Percentiles rank a stretch among this genome's conserved stretches.
Conservation (phyloP, 64 coral and sea anemone genomes). For the Stichodactyla helianthus region DNA sequence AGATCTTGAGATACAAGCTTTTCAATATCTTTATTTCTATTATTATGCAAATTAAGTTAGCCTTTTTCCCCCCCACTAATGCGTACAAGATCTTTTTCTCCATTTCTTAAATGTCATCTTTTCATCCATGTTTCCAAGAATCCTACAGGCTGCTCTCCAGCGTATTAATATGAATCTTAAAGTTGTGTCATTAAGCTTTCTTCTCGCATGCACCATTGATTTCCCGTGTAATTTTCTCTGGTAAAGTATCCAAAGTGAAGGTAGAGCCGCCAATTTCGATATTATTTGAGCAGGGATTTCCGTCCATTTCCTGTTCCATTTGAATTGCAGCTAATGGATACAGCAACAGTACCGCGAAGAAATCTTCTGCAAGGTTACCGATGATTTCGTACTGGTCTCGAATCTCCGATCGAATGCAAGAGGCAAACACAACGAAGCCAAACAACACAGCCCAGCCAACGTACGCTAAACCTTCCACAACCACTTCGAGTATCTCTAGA, state of each 20-base stretch:
- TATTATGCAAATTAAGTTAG: no score
- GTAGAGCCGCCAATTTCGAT: not conserved
- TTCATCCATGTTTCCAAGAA: not conserved
- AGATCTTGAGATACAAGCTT: no score
- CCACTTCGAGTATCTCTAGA: slow-evolving; percentile 15
- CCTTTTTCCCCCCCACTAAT: no score
- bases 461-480: slow-evolving; percentile 37
- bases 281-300: not conserved
- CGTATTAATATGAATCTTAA: no score
- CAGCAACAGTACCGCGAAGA: not conserved
- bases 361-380: slow-evolving; percentile 1
- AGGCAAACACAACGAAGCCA: slow-evolving; percentile 1
- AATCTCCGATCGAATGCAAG: slow-evolving; percentile 9
- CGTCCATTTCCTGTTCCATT: not conserved
- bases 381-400: slow-evolving; percentile 10
- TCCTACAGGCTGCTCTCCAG: no score
- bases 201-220: not conserved
- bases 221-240: not conserved
- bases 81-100: no score
- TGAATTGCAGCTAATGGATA: slow-evolving; percentile 10
- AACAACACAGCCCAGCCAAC: slow-evolving; percentile 40
- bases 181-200: not conserved
- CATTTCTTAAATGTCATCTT: no score
- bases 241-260: not conserved
- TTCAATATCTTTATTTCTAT: no score